Evolutionary conservation across 2,113 vertebrate genomes (phyloP).

Genomic region (Bothrops jararaca): DNA sequence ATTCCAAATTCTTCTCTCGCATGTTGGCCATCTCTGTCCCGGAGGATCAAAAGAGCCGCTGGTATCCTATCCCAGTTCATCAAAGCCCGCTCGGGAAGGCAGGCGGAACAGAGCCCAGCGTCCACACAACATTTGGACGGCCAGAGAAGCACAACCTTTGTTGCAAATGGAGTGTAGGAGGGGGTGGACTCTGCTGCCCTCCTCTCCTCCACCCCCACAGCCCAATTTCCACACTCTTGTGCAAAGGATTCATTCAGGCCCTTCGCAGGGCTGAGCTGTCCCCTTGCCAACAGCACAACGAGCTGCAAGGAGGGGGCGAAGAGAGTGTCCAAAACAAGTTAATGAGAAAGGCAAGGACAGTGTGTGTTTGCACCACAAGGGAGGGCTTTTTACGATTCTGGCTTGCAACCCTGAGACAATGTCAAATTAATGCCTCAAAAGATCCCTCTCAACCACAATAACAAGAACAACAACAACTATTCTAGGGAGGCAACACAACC

Average conservation of each 20-base stretch:
- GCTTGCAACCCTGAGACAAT: not conserved
- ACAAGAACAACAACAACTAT: not conserved
- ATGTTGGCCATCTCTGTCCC: not conserved
- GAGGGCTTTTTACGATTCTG: not conserved
- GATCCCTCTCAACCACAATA: not conserved
- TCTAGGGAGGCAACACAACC: not conserved
- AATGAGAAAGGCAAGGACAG: not conserved
- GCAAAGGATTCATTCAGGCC: not conserved
- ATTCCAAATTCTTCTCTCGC: constrained; percentile 4
- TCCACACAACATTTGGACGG: not conserved
- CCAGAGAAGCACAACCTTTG: not conserved
- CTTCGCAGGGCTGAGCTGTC: not conserved
- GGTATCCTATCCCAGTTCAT: not conserved
- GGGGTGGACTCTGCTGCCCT: not conserved
- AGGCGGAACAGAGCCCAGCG: not conserved
- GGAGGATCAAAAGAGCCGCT: constrained; percentile 28
- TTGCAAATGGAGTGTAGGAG: not conserved
- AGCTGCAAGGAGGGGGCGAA: not conserved
- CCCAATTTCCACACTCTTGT: not conserved
- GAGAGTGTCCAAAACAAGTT: not conserved
- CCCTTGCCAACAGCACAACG: not conserved
- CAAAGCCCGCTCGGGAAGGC: not conserved
- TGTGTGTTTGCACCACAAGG: not conserved
- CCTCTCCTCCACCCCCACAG: not conserved
- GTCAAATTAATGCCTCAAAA: not conserved